These are phyloP conservation scores for Harlomillsia oculata DNA, from an alignment of 1,140 invertebrate species.

Conservation along the genomic window DNA sequence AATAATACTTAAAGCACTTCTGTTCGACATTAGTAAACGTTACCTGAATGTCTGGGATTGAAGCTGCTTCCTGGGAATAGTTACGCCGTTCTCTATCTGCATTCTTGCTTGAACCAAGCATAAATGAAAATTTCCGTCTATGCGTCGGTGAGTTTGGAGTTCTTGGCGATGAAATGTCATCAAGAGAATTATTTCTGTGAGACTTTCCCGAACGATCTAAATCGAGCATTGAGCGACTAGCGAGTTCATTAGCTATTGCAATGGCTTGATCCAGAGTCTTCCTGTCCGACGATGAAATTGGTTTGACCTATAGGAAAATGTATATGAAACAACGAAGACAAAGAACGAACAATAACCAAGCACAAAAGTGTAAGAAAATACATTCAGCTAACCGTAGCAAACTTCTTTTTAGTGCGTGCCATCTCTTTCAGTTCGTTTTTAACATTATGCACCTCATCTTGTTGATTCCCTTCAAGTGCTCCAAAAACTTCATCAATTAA, in stretches of 20 bases:
- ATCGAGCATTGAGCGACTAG: slow-evolving; percentile 74
- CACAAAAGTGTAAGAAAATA: not conserved
- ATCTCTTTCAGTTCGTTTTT: slow-evolving; percentile 66
- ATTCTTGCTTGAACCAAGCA: slow-evolving; percentile 51
- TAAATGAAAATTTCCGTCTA: slow-evolving; percentile 71
- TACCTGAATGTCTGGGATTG: slow-evolving; percentile 80
- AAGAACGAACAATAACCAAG: not conserved
- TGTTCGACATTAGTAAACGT: slow-evolving; percentile 17
- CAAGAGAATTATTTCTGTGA: slow-evolving; percentile 38
- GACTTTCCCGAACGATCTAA: slow-evolving; percentile 47
- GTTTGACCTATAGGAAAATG: slow-evolving; percentile 58
- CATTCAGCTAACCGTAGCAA: slow-evolving; percentile 52
- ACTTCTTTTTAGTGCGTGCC: slow-evolving; percentile 59
- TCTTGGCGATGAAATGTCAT: slow-evolving; percentile 49
- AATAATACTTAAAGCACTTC: slow-evolving; percentile 33
- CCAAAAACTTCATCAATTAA: slow-evolving; percentile 88
- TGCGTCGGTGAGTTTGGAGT: slow-evolving; percentile 69
- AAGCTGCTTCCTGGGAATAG: slow-evolving; percentile 79
- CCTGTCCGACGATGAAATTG: slow-evolving; percentile 85
- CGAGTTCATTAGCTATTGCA: slow-evolving; percentile 85
- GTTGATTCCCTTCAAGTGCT: slow-evolving; percentile 50
- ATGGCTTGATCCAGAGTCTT: slow-evolving; percentile 88
- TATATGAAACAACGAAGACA: not conserved
- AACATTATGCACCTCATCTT: slow-evolving; percentile 57
- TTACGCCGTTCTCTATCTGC: slow-evolving; percentile 60